These are phyloP conservation scores for Teleogryllus oceanicus DNA, from an alignment of 2,888 invertebrate genomes.

Conservation along the genomic window DNA sequence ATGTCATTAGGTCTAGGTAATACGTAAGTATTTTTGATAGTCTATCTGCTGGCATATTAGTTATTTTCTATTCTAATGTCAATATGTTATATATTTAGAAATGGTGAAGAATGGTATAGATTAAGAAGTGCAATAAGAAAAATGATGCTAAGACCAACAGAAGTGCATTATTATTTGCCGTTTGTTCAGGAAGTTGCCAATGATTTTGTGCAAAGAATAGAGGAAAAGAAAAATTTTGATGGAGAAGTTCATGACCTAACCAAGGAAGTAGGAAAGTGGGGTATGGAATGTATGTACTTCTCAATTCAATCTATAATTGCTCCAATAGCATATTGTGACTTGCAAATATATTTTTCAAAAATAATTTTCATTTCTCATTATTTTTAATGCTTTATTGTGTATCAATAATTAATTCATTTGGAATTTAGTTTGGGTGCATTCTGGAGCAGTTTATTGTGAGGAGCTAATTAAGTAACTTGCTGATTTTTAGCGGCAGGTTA, in stretches of 20 bases:
- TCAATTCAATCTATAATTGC: too few species aligned
- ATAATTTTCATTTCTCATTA: too few species aligned
- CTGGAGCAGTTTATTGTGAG: not conserved
- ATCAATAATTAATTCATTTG: too few species aligned
- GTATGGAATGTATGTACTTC: conserved; percentile 48
- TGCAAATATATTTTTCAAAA: too few species aligned
- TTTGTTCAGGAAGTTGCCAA: conserved; percentile 47
- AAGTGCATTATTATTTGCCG: conserved; percentile 51
- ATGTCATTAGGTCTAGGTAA: conserved; percentile 54
- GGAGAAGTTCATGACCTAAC: conserved; percentile 44
- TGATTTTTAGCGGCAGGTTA: conserved; percentile 47
- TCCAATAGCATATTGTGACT: too few species aligned
- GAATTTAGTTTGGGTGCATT: not conserved
- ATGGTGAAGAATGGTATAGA: conserved; percentile 56
- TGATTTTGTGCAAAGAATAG: conserved; percentile 47
- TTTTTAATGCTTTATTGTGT: too few species aligned
- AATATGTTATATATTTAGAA: conserved; percentile 43
- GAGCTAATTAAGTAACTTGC: not conserved
- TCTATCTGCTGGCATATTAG: not conserved
- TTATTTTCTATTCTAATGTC: conserved; percentile 12
- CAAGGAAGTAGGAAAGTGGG: conserved; percentile 49
- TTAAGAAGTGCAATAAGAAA: conserved; percentile 52
- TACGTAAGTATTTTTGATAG: conserved; percentile 45
- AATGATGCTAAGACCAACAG: conserved; percentile 53
- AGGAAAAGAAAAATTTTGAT: conserved; percentile 39